Percentiles rank a stretch among this genome's conserved stretches.
Evolutionary conservation across 2,797 vertebrate genomes (phyloP).

Genomic region (Bradypodion ventrale): DNA sequence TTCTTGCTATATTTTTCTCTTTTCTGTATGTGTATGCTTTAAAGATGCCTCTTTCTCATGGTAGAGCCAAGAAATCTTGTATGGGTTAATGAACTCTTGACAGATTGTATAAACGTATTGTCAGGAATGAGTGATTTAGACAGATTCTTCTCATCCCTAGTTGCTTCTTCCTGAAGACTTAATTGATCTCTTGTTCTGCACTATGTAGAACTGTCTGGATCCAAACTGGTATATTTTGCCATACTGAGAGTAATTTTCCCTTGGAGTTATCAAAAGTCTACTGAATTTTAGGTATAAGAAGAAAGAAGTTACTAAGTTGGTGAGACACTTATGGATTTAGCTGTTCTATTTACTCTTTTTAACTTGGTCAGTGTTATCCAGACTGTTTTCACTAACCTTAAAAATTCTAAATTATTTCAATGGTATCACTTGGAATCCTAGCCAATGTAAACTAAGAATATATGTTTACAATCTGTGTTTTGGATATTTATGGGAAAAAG

Average conservation of each 20-base stretch:
- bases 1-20: no score
- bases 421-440: slow-evolving; percentile 62
- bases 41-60: not conserved
- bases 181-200: no score
- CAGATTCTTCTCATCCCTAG: no score
- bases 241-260: no score
- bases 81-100: not conserved
- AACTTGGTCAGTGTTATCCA: not conserved
- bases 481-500: slow-evolving; percentile 71
- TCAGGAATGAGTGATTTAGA: not conserved
- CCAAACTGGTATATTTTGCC: not conserved
- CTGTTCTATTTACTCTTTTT: slow-evolving; percentile 27
- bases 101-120: not conserved
- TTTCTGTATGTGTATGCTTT: no score
- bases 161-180: no score
- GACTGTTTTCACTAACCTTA: slow-evolving; percentile 56
- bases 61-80: not conserved
- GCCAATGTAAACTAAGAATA: slow-evolving; percentile 70
- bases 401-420: slow-evolving; percentile 67
- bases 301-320: not conserved
- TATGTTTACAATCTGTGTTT: slow-evolving; percentile 75
- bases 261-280: not conserved
- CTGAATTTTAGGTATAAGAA: not conserved
- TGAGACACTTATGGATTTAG: slow-evolving; percentile 33
- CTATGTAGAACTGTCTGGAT: not conserved